A percentile compares a stretch with the other conserved stretches of the same genome.
Evolutionary conservation across 2,888 invertebrate genomes (phyloP).

Genomic region (Leucozona laternaria): DNA sequence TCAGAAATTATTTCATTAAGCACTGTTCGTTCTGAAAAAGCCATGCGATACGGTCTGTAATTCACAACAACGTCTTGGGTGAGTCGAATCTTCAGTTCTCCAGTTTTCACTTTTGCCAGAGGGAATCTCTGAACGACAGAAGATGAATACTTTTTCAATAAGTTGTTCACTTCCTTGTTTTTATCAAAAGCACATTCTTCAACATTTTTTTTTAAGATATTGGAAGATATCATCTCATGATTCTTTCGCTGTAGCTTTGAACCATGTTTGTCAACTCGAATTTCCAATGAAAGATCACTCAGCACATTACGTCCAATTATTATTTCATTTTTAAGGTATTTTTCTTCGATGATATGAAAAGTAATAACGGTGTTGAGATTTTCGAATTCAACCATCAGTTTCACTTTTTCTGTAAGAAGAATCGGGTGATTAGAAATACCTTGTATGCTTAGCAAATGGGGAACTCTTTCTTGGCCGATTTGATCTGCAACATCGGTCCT

Average conservation of each 20-base stretch:
- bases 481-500: conserved; percentile 31
- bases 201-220: not conserved
- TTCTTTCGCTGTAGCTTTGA: conserved; percentile 2
- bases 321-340: not conserved
- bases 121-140: not conserved
- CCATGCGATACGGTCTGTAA: conserved; percentile 16
- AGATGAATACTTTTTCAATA: not conserved
- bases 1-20: not conserved
- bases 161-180: not conserved
- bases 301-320: conserved; percentile 12
- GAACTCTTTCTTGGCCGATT: not conserved
- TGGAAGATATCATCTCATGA: not conserved
- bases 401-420: not conserved
- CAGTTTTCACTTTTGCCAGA: not conserved
- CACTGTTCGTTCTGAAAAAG: conserved; percentile 8
- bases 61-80: not conserved
- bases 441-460: not conserved
- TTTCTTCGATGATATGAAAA: not conserved
- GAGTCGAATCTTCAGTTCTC: not conserved
- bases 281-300: conserved; percentile 1
- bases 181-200: not conserved
- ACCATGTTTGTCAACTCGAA: not conserved
- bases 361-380: not conserved
- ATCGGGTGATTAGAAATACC: conserved; percentile 1
- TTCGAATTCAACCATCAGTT: conserved; percentile 8